Conservation (phyloP, 2,888 invertebrate genomes). For the Acrobasis repandana region DNA sequence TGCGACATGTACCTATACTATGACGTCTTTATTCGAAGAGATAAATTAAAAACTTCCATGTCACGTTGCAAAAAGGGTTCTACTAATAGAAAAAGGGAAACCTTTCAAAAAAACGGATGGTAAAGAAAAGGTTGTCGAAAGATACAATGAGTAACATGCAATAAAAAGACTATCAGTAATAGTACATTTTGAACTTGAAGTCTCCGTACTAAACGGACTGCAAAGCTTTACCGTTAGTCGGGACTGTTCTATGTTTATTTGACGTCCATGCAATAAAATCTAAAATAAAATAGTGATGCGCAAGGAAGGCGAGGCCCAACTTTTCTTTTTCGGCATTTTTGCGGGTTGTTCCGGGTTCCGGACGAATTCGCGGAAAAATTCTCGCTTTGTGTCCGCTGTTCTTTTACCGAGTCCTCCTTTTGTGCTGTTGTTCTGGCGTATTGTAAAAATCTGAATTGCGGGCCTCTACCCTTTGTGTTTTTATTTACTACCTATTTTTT, state of each 20-base stretch:
- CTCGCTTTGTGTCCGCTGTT: not conserved
- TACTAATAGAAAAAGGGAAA: too few relatives aligned
- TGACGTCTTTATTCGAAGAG: too few relatives aligned
- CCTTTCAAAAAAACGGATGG: too few relatives aligned
- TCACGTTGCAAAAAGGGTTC: too few relatives aligned
- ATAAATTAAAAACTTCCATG: not conserved
- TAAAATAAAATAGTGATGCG: not conserved
- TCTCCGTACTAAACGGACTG: too few relatives aligned
- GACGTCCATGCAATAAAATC: not conserved
- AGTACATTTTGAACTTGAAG: too few relatives aligned
- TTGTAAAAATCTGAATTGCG: constrained; percentile 2
- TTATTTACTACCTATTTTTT: not conserved
- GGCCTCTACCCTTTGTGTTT: not conserved
- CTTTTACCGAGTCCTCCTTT: not conserved
- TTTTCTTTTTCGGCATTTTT: constrained; percentile 14
- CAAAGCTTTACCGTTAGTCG: too few relatives aligned
- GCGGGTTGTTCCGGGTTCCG: not conserved
- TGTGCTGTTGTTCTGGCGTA: not conserved
- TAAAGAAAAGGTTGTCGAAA: too few relatives aligned
- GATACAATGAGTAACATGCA: too few relatives aligned
- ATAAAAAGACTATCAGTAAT: too few relatives aligned
- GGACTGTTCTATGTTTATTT: not conserved
- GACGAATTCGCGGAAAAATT: constrained; percentile 12
- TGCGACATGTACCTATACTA: too few relatives aligned
- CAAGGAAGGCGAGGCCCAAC: not conserved